A percentile compares a stretch with the other conserved stretches of the same genome.
Evolutionary conservation across 2,113 vertebrate species (phyloP).

Genomic region (Cyprinus carpio): DNA sequence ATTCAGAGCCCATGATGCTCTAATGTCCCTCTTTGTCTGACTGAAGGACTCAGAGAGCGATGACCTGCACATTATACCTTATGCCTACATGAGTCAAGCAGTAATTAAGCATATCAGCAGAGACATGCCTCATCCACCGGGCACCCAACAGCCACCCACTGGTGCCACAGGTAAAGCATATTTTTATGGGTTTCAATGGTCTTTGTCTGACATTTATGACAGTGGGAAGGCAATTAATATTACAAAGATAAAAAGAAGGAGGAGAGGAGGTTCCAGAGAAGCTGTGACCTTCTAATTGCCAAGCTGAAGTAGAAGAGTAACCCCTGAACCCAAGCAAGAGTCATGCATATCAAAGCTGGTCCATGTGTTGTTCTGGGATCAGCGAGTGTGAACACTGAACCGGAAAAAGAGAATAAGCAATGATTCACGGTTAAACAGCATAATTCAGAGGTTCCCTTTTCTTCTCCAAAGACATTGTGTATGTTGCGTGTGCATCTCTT

Average conservation of each 20-base stretch:
- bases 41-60: slow-evolving; percentile 67
- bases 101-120: slow-evolving; percentile 72
- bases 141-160: neutral
- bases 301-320: neutral
- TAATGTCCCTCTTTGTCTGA: slow-evolving; percentile 67
- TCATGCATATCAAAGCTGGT: slow-evolving; percentile 65
- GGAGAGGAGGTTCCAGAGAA: neutral
- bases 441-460: slow-evolving; percentile 52
- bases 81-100: slow-evolving; percentile 59
- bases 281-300: slow-evolving; percentile 21
- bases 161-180: slow-evolving; percentile 39
- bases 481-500: neutral
- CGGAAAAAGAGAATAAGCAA: slow-evolving; percentile 55
- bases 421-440: slow-evolving; percentile 51
- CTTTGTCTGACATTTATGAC: slow-evolving; percentile 20
- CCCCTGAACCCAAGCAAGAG: slow-evolving; percentile 9
- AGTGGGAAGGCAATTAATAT: neutral
- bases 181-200: slow-evolving; percentile 28
- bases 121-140: slow-evolving; percentile 42
- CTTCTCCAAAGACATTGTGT: slow-evolving; percentile 13
- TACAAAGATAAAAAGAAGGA: slow-evolving; percentile 21
- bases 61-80: slow-evolving; percentile 60
- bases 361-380: slow-evolving; percentile 56
- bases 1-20: slow-evolving; percentile 66
- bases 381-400: slow-evolving; percentile 36